Percentiles rank a stretch among this genome's conserved stretches.
These are phyloP conservation scores for Empidonax traillii DNA, from an alignment of 2,113 vertebrate species.

Conservation along the genomic window DNA sequence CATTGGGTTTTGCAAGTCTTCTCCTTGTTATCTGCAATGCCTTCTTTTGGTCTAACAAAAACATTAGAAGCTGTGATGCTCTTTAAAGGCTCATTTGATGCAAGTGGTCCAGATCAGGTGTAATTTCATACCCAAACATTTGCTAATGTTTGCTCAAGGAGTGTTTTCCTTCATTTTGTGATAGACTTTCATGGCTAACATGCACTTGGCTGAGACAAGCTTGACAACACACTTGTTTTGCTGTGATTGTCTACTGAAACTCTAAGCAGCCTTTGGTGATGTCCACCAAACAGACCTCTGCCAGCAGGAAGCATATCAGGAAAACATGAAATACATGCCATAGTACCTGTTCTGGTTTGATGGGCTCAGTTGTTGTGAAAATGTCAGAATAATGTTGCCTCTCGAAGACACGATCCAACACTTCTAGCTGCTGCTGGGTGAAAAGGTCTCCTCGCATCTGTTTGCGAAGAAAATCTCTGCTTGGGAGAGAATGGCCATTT, in stretches of 20 bases:
- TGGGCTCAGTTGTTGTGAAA: slow-evolving; percentile 88
- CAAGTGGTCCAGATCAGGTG: background rate
- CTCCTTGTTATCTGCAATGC: background rate
- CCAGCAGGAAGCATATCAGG: background rate
- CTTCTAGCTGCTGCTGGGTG: slow-evolving; percentile 96
- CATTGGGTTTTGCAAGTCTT: background rate
- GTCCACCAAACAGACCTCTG: background rate
- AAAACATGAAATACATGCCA: background rate
- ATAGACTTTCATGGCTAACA: background rate
- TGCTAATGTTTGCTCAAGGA: background rate
- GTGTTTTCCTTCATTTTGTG: background rate
- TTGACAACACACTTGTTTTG: background rate
- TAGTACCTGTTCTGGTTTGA: slow-evolving; percentile 96
- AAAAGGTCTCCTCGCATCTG: slow-evolving; percentile 99
- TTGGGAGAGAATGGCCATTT: slow-evolving; percentile 92
- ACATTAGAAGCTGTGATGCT: background rate
- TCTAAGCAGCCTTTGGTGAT: background rate
- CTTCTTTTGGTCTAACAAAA: background rate
- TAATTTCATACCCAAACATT: background rate
- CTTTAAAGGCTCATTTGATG: background rate
- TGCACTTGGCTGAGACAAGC: background rate
- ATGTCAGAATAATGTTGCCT: slow-evolving; percentile 92
- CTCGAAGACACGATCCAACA: slow-evolving; percentile 97
- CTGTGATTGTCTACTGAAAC: background rate
- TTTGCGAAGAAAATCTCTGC: slow-evolving; percentile 98